Conservation (phyloP, 2,113 vertebrate species). For the Isurus oxyrinchus region DNA sequence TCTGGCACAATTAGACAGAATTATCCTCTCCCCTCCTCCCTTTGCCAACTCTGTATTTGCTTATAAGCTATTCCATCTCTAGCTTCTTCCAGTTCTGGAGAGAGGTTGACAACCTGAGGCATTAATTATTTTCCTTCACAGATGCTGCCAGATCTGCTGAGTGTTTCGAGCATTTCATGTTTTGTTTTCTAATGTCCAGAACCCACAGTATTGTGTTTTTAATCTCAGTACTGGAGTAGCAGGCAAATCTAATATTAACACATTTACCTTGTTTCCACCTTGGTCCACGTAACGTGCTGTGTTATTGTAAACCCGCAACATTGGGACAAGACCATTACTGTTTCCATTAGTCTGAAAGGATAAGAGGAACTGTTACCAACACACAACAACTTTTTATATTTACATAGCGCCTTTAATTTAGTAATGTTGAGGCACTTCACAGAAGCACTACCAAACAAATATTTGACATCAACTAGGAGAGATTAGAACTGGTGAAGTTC, state of each 20-base stretch:
- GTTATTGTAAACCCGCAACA: constrained; percentile 96
- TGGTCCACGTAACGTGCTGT: constrained; percentile 95
- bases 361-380: constrained; percentile 39
- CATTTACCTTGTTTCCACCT: constrained; percentile 89
- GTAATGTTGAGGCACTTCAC: background rate
- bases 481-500: background rate
- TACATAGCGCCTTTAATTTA: background rate
- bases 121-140: background rate
- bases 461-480: background rate
- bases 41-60: background rate
- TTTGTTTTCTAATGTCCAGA: background rate
- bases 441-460: background rate
- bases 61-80: background rate
- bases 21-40: background rate
- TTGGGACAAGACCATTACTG: constrained; percentile 89
- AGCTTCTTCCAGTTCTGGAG: background rate
- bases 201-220: background rate
- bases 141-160: background rate
- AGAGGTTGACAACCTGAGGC: background rate
- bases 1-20: background rate
- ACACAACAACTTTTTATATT: background rate
- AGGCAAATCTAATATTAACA: background rate
- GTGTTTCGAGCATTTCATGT: background rate
- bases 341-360: constrained; percentile 80
- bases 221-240: rapidly evolving